Conservation (phyloP, 1,140 invertebrate species). For the Drosophila pallidifrons region DNA sequence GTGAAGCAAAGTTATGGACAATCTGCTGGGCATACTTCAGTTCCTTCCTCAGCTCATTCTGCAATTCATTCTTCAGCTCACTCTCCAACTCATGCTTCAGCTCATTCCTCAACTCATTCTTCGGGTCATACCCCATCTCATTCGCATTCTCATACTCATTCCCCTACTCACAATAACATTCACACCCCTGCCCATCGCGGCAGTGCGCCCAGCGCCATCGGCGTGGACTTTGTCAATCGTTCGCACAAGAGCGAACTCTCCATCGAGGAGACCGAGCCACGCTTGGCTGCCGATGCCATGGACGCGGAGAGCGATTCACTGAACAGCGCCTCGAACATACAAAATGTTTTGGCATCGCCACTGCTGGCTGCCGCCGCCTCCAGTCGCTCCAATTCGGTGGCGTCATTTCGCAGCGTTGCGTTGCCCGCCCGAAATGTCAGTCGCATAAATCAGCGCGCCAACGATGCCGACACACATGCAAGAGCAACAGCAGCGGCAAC, state of each 20-base stretch:
- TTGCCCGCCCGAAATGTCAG: slow-evolving; percentile 41
- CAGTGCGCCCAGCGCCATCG: slow-evolving; percentile 46
- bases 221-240: slow-evolving; percentile 74
- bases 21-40: background rate
- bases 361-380: slow-evolving; percentile 48
- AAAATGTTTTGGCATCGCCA: slow-evolving; percentile 76
- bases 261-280: slow-evolving; percentile 77
- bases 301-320: slow-evolving; percentile 67
- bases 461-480: slow-evolving; percentile 8
- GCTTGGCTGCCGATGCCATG: slow-evolving; percentile 58
- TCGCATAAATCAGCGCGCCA: slow-evolving; percentile 54
- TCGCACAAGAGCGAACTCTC: slow-evolving; percentile 82
- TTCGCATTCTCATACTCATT: too few species aligned
- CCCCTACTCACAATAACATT: too few species aligned
- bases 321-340: slow-evolving; percentile 80
- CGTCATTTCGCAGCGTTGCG: slow-evolving; percentile 48
- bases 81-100: too few species aligned
- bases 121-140: too few species aligned
- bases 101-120: too few species aligned
- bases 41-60: too few species aligned
- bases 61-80: too few species aligned
- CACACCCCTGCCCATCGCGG: background rate
- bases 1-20: slow-evolving; percentile 11
- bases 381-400: slow-evolving; percentile 47
- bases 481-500: slow-evolving; percentile 35